Conservation (phyloP, 2,888 invertebrate species). For the Alloplasta piceator region DNA sequence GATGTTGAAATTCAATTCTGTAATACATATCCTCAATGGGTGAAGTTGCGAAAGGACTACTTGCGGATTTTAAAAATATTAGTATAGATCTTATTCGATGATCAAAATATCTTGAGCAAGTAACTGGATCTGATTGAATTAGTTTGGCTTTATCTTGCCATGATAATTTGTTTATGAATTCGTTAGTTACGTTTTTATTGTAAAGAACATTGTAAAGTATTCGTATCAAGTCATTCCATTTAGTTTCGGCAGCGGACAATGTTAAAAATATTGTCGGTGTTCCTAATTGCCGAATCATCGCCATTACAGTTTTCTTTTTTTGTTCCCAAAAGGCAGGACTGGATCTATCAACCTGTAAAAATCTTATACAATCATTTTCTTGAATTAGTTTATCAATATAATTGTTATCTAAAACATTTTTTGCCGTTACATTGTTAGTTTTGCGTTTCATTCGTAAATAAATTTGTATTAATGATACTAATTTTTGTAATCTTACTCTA, state of each 20-base stretch:
- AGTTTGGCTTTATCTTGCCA: conserved; percentile 59
- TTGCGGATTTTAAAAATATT: too few relatives aligned
- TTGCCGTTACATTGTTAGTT: conserved; percentile 45
- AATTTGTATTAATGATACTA: conserved; percentile 53
- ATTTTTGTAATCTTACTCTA: conserved; percentile 50
- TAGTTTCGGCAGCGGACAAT: conserved; percentile 58
- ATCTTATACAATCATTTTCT: conserved; percentile 47
- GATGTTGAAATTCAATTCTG: too few relatives aligned
- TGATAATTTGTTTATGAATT: conserved; percentile 42
- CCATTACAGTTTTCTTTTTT: conserved; percentile 58
- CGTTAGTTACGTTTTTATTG: too few relatives aligned
- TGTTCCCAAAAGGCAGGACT: conserved; percentile 59
- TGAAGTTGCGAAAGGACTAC: too few relatives aligned
- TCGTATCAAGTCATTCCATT: conserved; percentile 57
- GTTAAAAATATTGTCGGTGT: conserved; percentile 62
- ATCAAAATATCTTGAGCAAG: too few relatives aligned
- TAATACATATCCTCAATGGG: too few relatives aligned
- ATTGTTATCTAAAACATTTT: conserved; percentile 47
- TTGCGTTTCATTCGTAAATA: conserved; percentile 54
- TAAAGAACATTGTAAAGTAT: too few relatives aligned
- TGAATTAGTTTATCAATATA: conserved; percentile 47
- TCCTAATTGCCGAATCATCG: conserved; percentile 65
- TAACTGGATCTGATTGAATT: conserved; percentile 58
- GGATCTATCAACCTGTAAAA: conserved; percentile 48
- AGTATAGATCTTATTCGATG: too few relatives aligned